Percentiles rank a stretch among this genome's conserved stretches.
Conservation (phyloP, 2,113 vertebrate species). For the Perccottus glenii region DNA sequence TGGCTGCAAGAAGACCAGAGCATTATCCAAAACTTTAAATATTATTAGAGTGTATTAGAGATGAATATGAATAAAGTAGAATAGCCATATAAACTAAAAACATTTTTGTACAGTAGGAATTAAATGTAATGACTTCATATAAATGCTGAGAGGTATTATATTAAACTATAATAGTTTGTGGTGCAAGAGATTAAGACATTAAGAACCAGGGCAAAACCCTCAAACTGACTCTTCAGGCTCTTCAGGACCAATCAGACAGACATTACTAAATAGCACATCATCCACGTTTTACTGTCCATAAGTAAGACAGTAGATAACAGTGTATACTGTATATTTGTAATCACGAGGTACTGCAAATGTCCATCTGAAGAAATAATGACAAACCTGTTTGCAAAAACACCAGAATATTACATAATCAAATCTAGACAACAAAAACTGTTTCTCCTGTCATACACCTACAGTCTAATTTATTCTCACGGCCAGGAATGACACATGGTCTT, state of each 20-base stretch:
- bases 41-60: constrained; percentile 2
- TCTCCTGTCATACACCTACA: constrained; percentile 4
- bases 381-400: constrained; percentile 6
- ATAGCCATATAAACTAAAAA: not conserved
- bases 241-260: not conserved
- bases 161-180: no score
- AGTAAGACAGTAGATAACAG: not conserved
- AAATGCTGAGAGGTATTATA: no score
- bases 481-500: not conserved
- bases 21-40: constrained; percentile 14
- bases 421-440: constrained; percentile 3
- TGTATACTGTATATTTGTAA: not conserved
- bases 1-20: not conserved
- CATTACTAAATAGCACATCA: not conserved
- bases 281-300: no score
- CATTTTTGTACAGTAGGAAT: not conserved
- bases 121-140: no score
- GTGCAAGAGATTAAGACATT: no score
- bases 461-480: not conserved
- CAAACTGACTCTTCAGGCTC: no score
- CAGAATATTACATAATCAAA: constrained; percentile 1
- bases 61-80: constrained; percentile 4
- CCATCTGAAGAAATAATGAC: not conserved
- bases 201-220: no score
- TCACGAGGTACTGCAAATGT: not conserved